Evolutionary conservation across 2,797 vertebrate genomes (phyloP), one percentile per base, ranked within the genome.

Genomic region (Capromys pilorides): DNA sequence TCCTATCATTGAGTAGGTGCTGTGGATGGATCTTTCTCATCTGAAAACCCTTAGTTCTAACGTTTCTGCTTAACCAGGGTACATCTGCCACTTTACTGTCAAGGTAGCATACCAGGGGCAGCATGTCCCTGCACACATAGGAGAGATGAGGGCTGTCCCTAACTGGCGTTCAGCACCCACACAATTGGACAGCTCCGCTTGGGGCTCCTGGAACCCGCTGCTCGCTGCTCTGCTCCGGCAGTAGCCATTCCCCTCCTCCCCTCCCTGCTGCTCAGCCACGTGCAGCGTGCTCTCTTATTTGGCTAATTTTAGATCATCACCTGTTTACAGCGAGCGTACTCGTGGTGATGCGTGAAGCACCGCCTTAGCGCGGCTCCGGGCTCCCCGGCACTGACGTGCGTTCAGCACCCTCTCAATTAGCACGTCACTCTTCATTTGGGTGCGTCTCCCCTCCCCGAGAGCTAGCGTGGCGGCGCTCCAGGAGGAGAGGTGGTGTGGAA

Each of bases 341-440:
- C 28, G 31, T 22, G 41, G 83, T 91, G 75, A 62, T 14, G 28
- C 86, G 84, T 0, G 71, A 85, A 79, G 82, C 36, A 1, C 84
- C 21, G 62, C 71, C 64, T 66, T 71, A 87, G 87, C 36, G 26
- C 85, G 78, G 82, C 45, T 67, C 14, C 7, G 54, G 36, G n/a
- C 6, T 80, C 67, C 88, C 45, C 7, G 66, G 54, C 81, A 31
- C 41, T 1, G 57, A 0, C 0, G 19, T 71, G 67, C 31, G 6
- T 45, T 88, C 14, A 0, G 57, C 2, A 5, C 54, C 71, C 18
- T 73, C 93, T 80, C 62, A 28, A 8, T 89, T 82, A 93, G 82
- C 77, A 39, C 88, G 91, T 93, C 96, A 92, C 36, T 85, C 81
- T 95, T 90, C 85, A 86, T 95, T 10, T 82, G 73, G n/a, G 49